A percentile compares a stretch with the other conserved stretches of the same genome.
Evolutionary conservation across 2,888 invertebrate species (phyloP).

Genomic region (Napeogenes sylphis): DNA sequence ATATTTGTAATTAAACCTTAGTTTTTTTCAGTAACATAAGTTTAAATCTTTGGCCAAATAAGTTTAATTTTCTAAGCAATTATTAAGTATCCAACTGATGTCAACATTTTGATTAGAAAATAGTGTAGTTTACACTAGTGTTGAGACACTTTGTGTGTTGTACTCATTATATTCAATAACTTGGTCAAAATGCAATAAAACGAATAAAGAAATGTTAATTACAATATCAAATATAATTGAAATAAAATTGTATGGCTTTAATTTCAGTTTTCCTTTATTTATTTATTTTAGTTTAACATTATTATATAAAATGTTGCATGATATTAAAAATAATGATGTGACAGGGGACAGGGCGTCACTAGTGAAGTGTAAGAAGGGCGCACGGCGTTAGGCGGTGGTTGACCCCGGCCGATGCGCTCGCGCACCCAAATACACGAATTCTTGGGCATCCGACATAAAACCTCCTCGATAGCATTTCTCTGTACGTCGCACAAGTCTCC

Average conservation of each 20-base stretch:
- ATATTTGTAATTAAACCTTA: too few species aligned
- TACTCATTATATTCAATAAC: too few species aligned
- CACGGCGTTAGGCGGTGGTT: conserved; percentile 36
- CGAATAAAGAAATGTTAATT: conserved; percentile 19
- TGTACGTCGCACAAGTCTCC: not conserved
- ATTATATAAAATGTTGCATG: not conserved
- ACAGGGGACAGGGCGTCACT: conserved; percentile 33
- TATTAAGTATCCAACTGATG: too few species aligned
- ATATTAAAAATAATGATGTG: conserved; percentile 17
- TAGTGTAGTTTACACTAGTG: too few species aligned
- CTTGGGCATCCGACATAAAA: conserved; percentile 65
- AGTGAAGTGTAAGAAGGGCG: conserved; percentile 33
- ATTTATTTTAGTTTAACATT: not conserved
- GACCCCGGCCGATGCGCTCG: conserved; percentile 31
- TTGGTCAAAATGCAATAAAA: conserved; percentile 1
- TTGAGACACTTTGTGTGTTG: too few species aligned
- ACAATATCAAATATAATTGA: conserved; percentile 20
- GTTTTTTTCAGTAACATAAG: too few species aligned
- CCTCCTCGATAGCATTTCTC: conserved; percentile 27
- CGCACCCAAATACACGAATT: conserved; percentile 63
- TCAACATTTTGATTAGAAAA: too few species aligned
- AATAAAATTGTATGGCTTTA: conserved; percentile 15
- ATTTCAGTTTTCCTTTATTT: not conserved
- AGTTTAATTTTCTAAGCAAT: too few species aligned
- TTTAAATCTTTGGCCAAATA: too few species aligned